Evolutionary conservation across 2,888 invertebrate species (phyloP).

Genomic region (Nasonia oneida): DNA sequence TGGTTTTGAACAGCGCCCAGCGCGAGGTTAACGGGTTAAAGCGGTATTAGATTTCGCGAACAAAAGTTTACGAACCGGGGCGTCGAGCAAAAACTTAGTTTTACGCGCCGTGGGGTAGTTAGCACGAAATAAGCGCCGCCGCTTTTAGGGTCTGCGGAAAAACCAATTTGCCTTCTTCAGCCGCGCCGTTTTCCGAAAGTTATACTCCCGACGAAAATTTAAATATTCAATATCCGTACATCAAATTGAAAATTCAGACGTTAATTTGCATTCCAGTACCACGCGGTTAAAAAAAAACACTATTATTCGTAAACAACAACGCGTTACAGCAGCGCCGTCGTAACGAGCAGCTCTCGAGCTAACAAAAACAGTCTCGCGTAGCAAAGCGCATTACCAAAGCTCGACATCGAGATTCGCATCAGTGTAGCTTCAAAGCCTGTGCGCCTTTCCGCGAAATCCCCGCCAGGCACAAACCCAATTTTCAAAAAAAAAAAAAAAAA

Average conservation of each 20-base stretch:
- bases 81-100: slow-evolving; percentile 43
- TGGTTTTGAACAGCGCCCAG: background rate
- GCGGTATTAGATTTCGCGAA: slow-evolving; percentile 22
- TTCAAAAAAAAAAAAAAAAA: background rate
- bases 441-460: background rate
- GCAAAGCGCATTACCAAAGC: background rate
- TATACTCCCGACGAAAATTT: background rate
- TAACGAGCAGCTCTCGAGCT: too few species aligned
- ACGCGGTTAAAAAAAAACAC: too few species aligned
- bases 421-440: background rate
- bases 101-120: background rate
- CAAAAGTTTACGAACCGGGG: slow-evolving; percentile 25
- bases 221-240: background rate
- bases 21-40: slow-evolving; percentile 25
- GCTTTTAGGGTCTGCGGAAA: slow-evolving; percentile 48
- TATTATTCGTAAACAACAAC: too few species aligned
- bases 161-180: slow-evolving; percentile 15
- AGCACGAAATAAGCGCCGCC: slow-evolving; percentile 55
- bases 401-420: background rate
- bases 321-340: too few species aligned
- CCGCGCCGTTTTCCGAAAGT: background rate
- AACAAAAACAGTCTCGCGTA: background rate
- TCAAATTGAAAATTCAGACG: too few species aligned
- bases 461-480: background rate
- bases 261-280: too few species aligned